These are phyloP conservation scores for Rutpela maculata DNA, from an alignment of 2,888 invertebrate species.

Conservation along the genomic window DNA sequence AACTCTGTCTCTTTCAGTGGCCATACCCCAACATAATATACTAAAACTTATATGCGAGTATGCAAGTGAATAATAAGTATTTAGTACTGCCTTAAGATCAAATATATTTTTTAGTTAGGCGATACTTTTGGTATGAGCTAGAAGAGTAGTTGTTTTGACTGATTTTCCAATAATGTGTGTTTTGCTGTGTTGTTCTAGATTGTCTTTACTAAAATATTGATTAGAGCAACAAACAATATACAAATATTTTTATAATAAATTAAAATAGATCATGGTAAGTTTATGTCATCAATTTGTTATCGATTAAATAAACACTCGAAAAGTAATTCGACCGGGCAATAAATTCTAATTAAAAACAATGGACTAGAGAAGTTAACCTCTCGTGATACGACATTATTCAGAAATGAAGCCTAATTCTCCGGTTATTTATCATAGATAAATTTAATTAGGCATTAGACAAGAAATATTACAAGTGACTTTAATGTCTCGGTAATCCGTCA, in stretches of 20 bases:
- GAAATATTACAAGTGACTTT: conserved; percentile 14
- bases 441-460: conserved; percentile 24
- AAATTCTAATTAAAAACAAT: conserved; percentile 11
- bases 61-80: too few relatives aligned
- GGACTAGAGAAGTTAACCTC: not conserved
- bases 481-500: conserved; percentile 16
- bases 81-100: too few relatives aligned
- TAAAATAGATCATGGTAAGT: not conserved
- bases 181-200: too few relatives aligned
- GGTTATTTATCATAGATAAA: conserved; percentile 21
- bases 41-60: too few relatives aligned
- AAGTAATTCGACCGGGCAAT: not conserved
- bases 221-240: too few relatives aligned
- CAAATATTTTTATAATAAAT: not conserved
- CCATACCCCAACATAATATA: too few relatives aligned
- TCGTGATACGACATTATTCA: not conserved
- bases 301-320: not conserved
- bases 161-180: too few relatives aligned
- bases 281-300: not conserved
- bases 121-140: too few relatives aligned
- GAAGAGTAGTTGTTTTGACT: too few relatives aligned
- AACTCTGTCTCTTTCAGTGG: too few relatives aligned
- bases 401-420: conserved; percentile 1
- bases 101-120: too few relatives aligned
- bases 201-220: too few relatives aligned